These are phyloP conservation scores for Leptinotarsa rubiginosa DNA, from an alignment of 2,888 invertebrate genomes.

Conservation along the genomic window DNA sequence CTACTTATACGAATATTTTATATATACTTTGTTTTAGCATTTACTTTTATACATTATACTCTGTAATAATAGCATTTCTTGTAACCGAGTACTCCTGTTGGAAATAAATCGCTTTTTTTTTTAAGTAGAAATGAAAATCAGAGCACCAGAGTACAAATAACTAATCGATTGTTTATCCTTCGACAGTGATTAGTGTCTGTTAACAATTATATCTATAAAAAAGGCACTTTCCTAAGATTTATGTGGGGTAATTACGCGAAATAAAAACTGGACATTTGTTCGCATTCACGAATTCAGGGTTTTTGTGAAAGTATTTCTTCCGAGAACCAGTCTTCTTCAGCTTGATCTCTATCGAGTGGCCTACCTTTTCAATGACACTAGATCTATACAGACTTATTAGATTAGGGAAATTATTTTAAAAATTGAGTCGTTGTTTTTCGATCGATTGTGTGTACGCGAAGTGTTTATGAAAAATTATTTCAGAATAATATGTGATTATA, in stretches of 20 bases:
- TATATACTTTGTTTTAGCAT: no score
- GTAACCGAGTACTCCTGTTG: no score
- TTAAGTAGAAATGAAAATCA: neutral
- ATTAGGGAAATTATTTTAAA: neutral
- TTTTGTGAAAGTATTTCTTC: slow-evolving; percentile 12
- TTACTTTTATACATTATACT: no score
- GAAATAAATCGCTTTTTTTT: no score
- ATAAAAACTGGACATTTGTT: neutral
- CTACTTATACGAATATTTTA: no score
- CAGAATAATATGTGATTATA: no score
- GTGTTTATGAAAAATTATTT: no score
- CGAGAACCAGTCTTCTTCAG: neutral
- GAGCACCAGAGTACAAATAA: slow-evolving; percentile 9
- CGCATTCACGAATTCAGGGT: neutral
- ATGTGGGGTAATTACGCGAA: slow-evolving; percentile 30
- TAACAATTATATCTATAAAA: slow-evolving; percentile 22
- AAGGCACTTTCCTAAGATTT: slow-evolving; percentile 31
- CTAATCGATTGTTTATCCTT: neutral
- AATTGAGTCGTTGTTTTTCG: neutral
- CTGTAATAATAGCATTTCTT: no score
- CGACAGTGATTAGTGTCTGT: neutral
- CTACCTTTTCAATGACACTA: neutral
- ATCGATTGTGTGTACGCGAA: neutral
- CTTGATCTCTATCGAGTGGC: neutral
- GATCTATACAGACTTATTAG: neutral